Evolutionary conservation across 2,113 vertebrate genomes (phyloP).

Genomic region (Nipponia nippon): DNA sequence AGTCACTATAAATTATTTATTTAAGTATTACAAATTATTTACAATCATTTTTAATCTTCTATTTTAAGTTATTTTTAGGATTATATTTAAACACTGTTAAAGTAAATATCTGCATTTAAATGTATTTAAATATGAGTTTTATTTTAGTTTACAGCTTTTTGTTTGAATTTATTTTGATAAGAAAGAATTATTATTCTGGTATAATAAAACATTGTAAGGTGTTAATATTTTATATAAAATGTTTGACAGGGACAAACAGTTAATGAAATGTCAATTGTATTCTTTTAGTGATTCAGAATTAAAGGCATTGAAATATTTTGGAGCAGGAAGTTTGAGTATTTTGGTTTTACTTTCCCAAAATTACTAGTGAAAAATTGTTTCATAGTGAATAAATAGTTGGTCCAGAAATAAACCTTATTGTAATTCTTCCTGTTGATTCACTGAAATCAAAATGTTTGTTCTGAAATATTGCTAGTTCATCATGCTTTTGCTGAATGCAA

Average conservation of each 20-base stretch:
- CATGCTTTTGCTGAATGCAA: not conserved
- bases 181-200: not conserved
- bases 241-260: not conserved
- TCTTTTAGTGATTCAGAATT: not conserved
- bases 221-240: not conserved
- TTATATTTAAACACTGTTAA: not conserved
- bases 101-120: not conserved
- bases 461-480: not conserved
- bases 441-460: not conserved
- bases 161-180: not conserved
- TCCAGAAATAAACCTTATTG: not conserved
- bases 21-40: not conserved
- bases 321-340: not conserved
- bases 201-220: not conserved
- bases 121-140: not conserved
- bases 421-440: not conserved
- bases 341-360: not conserved
- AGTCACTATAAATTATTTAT: too few species aligned
- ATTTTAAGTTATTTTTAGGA: not conserved
- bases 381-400: not conserved
- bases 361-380: not conserved
- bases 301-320: not conserved
- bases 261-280: not conserved
- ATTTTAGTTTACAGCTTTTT: not conserved
- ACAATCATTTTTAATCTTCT: not conserved